Evolutionary conservation across 2,888 invertebrate genomes (phyloP).

Genomic region (Mimumesa dahlbomi): DNA sequence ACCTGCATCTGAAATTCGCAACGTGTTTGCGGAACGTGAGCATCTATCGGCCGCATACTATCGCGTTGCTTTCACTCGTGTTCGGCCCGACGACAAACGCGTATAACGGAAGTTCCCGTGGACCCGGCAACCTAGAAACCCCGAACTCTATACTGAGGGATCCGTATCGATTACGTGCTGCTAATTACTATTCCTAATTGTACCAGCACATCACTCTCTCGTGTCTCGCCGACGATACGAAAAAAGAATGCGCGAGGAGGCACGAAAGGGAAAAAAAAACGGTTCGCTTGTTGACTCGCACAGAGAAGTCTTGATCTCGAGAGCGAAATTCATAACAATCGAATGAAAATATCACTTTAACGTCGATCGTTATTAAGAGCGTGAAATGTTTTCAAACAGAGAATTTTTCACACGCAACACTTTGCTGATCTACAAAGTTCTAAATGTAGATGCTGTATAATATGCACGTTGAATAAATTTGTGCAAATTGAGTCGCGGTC

Average conservation of each 20-base stretch:
- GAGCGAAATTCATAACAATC: too few species aligned
- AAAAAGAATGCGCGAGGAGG: slow-evolving; percentile 14
- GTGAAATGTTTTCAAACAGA: too few species aligned
- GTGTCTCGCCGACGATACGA: slow-evolving; percentile 10
- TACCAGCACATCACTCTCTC: slow-evolving; percentile 22
- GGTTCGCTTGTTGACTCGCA: slow-evolving; percentile 21
- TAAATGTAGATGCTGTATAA: too few species aligned
- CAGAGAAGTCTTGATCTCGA: slow-evolving; percentile 30
- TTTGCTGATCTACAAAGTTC: too few species aligned
- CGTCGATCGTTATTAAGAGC: too few species aligned
- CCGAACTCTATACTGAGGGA: slow-evolving; percentile 62
- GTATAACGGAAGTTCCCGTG: slow-evolving; percentile 74
- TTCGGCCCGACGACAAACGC: slow-evolving; percentile 31
- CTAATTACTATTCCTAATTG: slow-evolving; percentile 47
- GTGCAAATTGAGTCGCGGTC: slow-evolving; percentile 19
- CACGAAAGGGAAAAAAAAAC: slow-evolving; percentile 55
- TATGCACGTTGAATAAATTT: too few species aligned
- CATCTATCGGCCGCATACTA: neutral
- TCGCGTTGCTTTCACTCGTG: slow-evolving; percentile 60
- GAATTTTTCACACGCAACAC: too few species aligned
- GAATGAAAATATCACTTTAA: too few species aligned
- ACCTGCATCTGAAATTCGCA: slow-evolving; percentile 17
- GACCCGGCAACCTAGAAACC: slow-evolving; percentile 77
- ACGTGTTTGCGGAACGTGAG: slow-evolving; percentile 1
- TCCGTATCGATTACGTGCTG: slow-evolving; percentile 42